phyloP scores from a whole-genome alignment of 2,113 vertebrate genomes.

The Corynorhinus townsendii region DNA sequence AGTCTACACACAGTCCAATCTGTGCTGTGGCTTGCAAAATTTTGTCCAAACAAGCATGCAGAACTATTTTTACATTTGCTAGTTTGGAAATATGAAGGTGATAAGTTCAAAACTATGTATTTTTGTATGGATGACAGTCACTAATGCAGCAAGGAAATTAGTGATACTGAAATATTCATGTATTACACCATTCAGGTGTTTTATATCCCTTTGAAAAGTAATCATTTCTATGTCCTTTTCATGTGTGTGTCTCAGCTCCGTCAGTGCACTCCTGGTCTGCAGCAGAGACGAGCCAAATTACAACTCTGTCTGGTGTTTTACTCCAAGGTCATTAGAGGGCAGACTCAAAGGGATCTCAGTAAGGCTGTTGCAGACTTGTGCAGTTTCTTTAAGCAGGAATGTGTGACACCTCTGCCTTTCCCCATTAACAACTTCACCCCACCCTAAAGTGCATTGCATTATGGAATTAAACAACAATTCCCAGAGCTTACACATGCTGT shows the following conservation, averaged over 20 bases:
- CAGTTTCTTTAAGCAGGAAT: background rate
- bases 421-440: background rate
- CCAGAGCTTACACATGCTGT: background rate
- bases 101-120: conserved; percentile 10
- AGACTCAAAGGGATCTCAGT: background rate
- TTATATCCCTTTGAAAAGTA: background rate
- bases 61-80: background rate
- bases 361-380: background rate
- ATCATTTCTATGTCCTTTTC: background rate
- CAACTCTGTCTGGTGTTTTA: background rate
- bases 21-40: background rate
- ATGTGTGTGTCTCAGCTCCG: background rate
- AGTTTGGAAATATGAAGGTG: background rate
- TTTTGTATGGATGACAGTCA: background rate
- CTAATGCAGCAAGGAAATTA: background rate
- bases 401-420: background rate
- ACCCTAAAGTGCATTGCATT: background rate
- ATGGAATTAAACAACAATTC: background rate
- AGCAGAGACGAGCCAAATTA: background rate
- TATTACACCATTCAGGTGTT: background rate
- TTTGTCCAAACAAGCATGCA: background rate
- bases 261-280: background rate
- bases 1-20: background rate
- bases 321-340: background rate
- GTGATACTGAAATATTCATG: background rate